Percentiles rank a stretch among this genome's conserved stretches.
Conservation (phyloP, 2,113 vertebrate species). For the Boleophthalmus pectinirostris region DNA sequence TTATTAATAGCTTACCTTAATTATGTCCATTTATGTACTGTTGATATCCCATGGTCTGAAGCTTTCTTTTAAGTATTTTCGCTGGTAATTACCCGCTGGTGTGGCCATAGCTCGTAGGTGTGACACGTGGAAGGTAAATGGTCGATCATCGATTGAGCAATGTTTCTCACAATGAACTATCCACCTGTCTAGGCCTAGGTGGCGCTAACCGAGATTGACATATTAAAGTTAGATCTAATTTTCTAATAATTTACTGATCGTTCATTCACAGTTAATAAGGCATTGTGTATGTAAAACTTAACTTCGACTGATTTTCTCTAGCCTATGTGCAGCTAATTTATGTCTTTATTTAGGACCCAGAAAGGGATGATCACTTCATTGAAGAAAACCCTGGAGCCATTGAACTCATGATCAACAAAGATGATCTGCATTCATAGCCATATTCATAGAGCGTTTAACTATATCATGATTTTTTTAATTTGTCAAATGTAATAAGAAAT, state of each 20-base stretch:
- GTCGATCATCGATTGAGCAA: no score
- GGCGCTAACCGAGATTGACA: background rate
- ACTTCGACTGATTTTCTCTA: no score
- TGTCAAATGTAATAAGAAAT: background rate
- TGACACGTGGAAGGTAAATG: background rate
- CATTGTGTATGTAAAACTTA: no score
- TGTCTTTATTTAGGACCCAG: conserved; percentile 26
- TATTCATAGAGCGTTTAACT: background rate
- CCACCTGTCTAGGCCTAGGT: background rate
- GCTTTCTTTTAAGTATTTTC: background rate
- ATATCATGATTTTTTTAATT: background rate
- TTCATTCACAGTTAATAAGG: background rate
- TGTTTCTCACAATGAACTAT: no score
- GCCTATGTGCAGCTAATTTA: background rate
- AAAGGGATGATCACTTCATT: conserved; percentile 32
- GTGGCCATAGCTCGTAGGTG: no score
- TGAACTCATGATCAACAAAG: conserved; percentile 56
- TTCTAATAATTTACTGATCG: background rate
- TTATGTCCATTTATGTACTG: no score
- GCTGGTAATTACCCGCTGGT: background rate
- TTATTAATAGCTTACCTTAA: no score
- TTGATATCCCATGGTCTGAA: background rate
- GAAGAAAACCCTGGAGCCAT: conserved; percentile 44
- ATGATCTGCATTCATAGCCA: conserved; percentile 59
- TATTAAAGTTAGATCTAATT: background rate